Percentiles rank a stretch among this genome's conserved stretches.
Conservation (phyloP, 2,888 invertebrate species). For the Conus canariensis region DNA sequence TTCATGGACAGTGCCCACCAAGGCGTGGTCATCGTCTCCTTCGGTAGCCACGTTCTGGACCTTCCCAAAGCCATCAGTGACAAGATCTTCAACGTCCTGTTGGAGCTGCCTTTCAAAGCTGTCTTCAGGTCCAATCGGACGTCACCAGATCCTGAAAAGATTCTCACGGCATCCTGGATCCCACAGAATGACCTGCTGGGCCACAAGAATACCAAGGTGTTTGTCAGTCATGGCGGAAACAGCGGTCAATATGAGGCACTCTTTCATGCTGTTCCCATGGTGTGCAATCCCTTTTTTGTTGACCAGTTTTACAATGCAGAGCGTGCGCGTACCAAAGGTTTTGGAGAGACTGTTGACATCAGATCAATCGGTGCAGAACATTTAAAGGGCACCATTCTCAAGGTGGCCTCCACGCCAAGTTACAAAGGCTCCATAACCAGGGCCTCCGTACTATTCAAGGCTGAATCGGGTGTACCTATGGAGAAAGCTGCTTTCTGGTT, state of each 20-base stretch:
- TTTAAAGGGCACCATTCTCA: slow-evolving; percentile 10
- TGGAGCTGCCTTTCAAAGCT: slow-evolving; percentile 44
- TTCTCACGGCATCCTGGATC: slow-evolving; percentile 56
- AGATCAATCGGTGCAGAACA: slow-evolving; percentile 34
- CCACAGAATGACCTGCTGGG: slow-evolving; percentile 63
- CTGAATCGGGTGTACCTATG: slow-evolving; percentile 28
- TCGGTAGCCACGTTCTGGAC: slow-evolving; percentile 51
- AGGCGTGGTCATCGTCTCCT: slow-evolving; percentile 57
- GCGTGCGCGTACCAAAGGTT: slow-evolving; percentile 42
- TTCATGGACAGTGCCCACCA: slow-evolving; percentile 43
- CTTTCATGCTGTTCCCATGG: slow-evolving; percentile 63
- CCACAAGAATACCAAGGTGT: slow-evolving; percentile 59
- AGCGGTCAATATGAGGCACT: slow-evolving; percentile 64
- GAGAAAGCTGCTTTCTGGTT: slow-evolving; percentile 62
- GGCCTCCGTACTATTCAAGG: slow-evolving; percentile 36
- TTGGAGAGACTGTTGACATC: slow-evolving; percentile 39
- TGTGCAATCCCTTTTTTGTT: slow-evolving; percentile 56
- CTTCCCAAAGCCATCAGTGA: slow-evolving; percentile 30
- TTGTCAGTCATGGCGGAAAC: slow-evolving; percentile 63
- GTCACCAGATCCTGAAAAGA: slow-evolving; percentile 47
- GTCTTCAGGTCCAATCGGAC: slow-evolving; percentile 44
- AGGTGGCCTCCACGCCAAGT: background rate
- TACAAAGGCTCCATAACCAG: slow-evolving; percentile 40
- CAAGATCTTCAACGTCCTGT: slow-evolving; percentile 43
- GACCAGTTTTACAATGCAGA: slow-evolving; percentile 53